Evolutionary conservation across 2,888 invertebrate species (phyloP), one percentile per base, ranked within the genome.

Genomic region (Protophormia terraenovae): DNA sequence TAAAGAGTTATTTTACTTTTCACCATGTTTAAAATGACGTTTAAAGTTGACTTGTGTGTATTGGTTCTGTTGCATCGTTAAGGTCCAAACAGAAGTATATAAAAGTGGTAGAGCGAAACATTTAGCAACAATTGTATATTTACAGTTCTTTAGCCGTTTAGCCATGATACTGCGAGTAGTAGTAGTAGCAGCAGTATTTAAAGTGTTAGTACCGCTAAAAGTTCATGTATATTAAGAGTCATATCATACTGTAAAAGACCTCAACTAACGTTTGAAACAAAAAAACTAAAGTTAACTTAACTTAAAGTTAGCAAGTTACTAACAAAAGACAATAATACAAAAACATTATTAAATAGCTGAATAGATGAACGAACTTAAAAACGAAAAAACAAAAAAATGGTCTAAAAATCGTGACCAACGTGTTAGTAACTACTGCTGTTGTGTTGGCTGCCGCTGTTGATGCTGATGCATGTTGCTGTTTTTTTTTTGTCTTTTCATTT

Each of bases 371-470:
- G 19, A 22, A 71, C 32, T 4, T 7, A 35, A 12, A n/a, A 60
- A 67, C 16, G 10, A 27, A 41, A 58, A 41, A 32, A 45, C 6
- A 6, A 55, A 75, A 79, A 83, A 83, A 58, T 73, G 67, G 60
- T 79, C 80, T 58, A 58, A 86, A 86, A 86, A 35, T 86, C 86
- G 86, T 86, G 86, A 86, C 86, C 83, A 80, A 83, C 86, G 83
- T 83, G 86, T 86, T 86, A 83, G 76, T 55, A 79, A 67, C 58
- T 35, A 67, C 41, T 73, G 55, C 62, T 50, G 22, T 8, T 55
- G 60, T 72, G 38, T 66, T 67, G 58, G n/a, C 66, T 50, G 69
- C 60, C 19, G 60, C 71, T 41, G 35, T n/a, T n/a, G n/a, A n/a
- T 35, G 19, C 47, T 50, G 71, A 60, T 29, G 62, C 78, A 38